Conservation (phyloP, 2,888 invertebrate genomes). For the Diaphora mendica region DNA sequence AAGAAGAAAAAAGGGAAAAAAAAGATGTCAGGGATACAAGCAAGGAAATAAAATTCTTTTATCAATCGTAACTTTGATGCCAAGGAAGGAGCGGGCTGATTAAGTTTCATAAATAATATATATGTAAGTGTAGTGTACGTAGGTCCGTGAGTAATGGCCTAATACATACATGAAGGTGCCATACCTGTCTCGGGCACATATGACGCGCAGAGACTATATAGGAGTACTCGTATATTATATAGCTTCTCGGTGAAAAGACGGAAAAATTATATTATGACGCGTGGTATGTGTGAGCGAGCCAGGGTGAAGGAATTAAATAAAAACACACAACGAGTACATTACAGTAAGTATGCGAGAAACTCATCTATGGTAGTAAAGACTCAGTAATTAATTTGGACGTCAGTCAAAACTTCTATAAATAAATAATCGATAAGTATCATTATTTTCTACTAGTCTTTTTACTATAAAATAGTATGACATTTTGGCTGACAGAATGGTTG, state of each 20-base stretch:
- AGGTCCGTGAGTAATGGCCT: too few species aligned
- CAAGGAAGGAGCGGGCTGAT: background rate
- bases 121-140: too few species aligned
- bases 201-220: too few species aligned
- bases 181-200: too few species aligned
- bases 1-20: too few species aligned
- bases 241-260: too few species aligned
- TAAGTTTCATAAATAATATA: background rate
- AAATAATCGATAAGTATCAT: conserved; percentile 1
- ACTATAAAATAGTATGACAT: conserved; percentile 29
- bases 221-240: too few species aligned
- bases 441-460: background rate
- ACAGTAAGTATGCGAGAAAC: background rate
- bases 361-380: background rate
- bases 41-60: background rate
- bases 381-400: background rate
- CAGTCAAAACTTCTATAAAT: background rate
- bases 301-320: too few species aligned
- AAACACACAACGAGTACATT: too few species aligned
- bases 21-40: background rate
- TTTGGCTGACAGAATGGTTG: conserved; percentile 36
- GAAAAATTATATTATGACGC: too few species aligned
- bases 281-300: too few species aligned
- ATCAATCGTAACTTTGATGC: background rate
- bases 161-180: too few species aligned